A percentile compares a stretch with the other conserved stretches of the same genome.
Conservation (phyloP, 2,797 vertebrate genomes). For the Antrozous pallidus region DNA sequence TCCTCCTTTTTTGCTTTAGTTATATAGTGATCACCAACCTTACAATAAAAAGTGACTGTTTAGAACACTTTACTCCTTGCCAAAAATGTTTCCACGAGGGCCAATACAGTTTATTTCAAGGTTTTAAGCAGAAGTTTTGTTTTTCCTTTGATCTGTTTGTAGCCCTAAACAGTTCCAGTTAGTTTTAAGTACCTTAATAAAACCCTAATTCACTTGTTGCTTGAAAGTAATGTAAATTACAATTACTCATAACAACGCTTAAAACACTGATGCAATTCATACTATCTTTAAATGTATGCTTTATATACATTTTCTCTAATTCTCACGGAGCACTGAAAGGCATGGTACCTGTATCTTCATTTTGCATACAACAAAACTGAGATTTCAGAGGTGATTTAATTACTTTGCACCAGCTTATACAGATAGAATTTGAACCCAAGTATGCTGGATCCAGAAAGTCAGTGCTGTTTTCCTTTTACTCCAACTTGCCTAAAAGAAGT, state of each 20-base stretch:
- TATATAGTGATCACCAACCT: neutral
- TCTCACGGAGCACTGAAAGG: neutral
- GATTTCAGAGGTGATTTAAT: neutral
- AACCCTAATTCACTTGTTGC: neutral
- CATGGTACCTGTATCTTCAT: neutral
- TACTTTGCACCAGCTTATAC: neutral
- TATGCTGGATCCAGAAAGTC: neutral
- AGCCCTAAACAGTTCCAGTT: neutral
- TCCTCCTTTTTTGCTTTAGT: neutral
- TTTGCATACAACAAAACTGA: neutral
- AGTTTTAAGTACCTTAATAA: conserved; percentile 10
- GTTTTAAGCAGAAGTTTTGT: neutral
- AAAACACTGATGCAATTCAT: neutral
- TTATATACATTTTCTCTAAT: neutral
- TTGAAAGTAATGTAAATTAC: neutral
- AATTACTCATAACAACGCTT: neutral
- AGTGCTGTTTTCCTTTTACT: neutral
- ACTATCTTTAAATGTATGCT: neutral
- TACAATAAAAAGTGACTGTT: neutral
- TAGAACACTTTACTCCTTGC: neutral
- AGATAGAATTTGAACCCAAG: neutral
- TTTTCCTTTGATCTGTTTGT: neutral
- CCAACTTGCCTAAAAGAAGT: neutral
- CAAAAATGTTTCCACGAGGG: neutral
- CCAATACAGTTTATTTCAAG: neutral